Evolutionary conservation across 1,140 invertebrate genomes (phyloP).

Genomic region (Colletes gigas): DNA sequence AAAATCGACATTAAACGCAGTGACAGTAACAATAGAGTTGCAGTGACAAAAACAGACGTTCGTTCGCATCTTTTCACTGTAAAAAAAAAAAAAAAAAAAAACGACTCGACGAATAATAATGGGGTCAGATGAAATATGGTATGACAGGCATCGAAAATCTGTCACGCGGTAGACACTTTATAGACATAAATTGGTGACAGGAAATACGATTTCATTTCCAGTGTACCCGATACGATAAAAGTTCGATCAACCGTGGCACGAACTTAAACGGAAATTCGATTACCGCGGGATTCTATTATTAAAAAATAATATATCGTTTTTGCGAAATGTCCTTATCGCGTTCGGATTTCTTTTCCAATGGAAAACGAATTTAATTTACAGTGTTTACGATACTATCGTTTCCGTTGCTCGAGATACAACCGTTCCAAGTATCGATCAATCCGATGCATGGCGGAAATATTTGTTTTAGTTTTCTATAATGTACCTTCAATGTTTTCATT

Average conservation of each 20-base stretch:
- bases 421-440: too few relatives aligned
- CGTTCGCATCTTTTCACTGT: background rate
- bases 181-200: conserved; percentile 6
- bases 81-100: background rate
- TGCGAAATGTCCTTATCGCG: background rate
- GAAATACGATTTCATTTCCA: background rate
- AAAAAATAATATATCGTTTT: background rate
- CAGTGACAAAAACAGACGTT: background rate
- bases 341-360: too few relatives aligned
- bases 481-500: too few relatives aligned
- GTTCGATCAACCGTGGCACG: background rate
- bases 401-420: too few relatives aligned
- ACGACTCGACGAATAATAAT: conserved; percentile 28
- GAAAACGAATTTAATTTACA: too few relatives aligned
- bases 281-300: background rate
- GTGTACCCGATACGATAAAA: too few relatives aligned
- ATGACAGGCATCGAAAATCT: conserved; percentile 5
- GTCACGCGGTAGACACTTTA: background rate
- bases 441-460: too few relatives aligned
- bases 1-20: conserved; percentile 17
- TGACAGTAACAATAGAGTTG: background rate
- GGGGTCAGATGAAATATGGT: background rate
- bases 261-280: background rate
- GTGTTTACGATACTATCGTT: too few relatives aligned
- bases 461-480: too few relatives aligned